Conservation (phyloP, 2,888 invertebrate genomes). For the Dynastes hyllus region DNA sequence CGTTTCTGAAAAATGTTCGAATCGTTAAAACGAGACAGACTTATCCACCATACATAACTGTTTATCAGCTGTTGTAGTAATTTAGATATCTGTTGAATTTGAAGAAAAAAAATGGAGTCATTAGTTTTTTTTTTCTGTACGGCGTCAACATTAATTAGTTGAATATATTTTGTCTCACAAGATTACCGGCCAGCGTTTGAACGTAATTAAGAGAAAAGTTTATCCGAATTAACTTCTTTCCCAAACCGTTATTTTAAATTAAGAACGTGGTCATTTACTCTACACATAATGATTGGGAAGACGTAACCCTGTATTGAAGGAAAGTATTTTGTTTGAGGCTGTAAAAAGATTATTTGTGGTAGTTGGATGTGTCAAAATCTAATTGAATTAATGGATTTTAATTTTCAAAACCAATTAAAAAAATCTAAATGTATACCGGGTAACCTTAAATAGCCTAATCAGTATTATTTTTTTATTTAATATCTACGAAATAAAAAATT, state of each 20-base stretch:
- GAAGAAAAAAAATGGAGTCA: conserved; percentile 34
- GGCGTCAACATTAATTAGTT: conserved; percentile 23
- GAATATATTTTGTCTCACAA: conserved; percentile 9
- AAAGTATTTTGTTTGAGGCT: no score
- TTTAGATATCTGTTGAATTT: conserved; percentile 39
- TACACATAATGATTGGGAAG: neutral
- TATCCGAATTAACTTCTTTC: conserved; percentile 16
- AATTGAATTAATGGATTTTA: no score
- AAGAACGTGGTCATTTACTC: neutral
- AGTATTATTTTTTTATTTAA: no score
- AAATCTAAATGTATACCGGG: no score
- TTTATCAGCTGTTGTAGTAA: conserved; percentile 43
- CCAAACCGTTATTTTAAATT: conserved; percentile 24
- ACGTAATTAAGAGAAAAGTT: conserved; percentile 17
- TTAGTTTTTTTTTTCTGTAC: conserved; percentile 5
- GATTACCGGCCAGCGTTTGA: conserved; percentile 9
- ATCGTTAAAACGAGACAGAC: conserved; percentile 19
- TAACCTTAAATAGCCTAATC: no score
- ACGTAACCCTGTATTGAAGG: neutral
- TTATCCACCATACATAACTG: neutral
- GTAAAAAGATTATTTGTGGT: no score
- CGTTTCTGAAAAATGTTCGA: conserved; percentile 7
- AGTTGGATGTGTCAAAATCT: no score
- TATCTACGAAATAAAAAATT: no score
- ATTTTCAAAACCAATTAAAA: no score